Base-by-base conservation (phyloP, 2,113 vertebrate genomes). In the Todiramphus saurophagus region DNA sequence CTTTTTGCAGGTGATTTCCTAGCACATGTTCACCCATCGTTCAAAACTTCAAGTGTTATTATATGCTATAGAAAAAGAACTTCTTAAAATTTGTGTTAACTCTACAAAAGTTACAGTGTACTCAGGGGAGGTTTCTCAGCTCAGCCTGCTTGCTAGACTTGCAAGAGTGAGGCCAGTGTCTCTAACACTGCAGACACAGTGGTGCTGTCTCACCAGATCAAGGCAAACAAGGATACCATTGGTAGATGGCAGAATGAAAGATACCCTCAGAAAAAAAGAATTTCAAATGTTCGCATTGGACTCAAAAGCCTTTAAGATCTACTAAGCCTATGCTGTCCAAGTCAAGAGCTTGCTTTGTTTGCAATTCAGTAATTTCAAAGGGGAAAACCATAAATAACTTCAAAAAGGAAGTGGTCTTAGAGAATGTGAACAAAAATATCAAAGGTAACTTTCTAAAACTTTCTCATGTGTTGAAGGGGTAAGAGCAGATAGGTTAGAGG, bases 391-490 rank as follows among this genome's bases (percentile, higher is more conserved):
- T 90, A 93, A 95, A 90, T 91, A 93, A 90, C 91, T 77, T 93
- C 3, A 18, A 70, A 94, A 83, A 96, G 91, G 95, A 97, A 94
- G 91, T 62, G 28, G 33, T 44, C 59, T 72, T 62, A 66, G 69
- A 62, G 78, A 73, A 94, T 74, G 51, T 83, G 83, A 89, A 74
- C 81, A 97, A 97, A 97, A 96, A 95, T 85, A 94, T 89, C 97
- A 94, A 77, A 85, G 77, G 63, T 91, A 72, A 68, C 78, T 93
- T 96, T 85, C 73, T 87, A 86, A 93, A 85, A 59, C 76, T 93
- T 95, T 87, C 96, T 97, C 92, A 90, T 97, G 90, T 96, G 69
- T 73, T 85, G 93, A 92, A 81, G 78, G 48, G 56, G 43, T 77
- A 72, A 76, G 89, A 89, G 68, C 88, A 90, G 77, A 94, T 87